Conservation (phyloP, 2,113 vertebrate genomes). For the Phrynosoma platyrhinos region DNA sequence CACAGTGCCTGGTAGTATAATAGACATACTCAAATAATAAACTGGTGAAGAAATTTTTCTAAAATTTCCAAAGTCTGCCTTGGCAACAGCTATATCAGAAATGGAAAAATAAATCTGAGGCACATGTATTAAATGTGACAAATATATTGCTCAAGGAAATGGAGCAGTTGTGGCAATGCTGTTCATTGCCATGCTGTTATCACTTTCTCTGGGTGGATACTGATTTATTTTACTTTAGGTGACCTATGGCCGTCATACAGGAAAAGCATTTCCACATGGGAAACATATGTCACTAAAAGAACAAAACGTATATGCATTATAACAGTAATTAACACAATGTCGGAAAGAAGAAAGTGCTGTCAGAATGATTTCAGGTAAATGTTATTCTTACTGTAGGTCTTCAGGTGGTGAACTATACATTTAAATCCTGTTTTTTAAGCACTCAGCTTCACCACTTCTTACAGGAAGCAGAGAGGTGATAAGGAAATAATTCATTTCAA, state of each 20-base stretch:
- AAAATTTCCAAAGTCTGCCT: not conserved
- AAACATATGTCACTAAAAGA: slow-evolving; percentile 47
- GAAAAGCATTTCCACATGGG: slow-evolving; percentile 2
- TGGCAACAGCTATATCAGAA: not conserved
- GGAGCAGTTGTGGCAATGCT: not conserved
- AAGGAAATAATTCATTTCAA: slow-evolving; percentile 17
- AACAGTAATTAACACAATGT: not conserved
- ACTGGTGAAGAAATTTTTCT: not conserved
- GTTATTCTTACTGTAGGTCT: not conserved
- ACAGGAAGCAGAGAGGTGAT: not conserved
- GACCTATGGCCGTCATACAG: not conserved
- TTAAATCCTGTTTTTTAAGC: not conserved
- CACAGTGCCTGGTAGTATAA: not conserved
- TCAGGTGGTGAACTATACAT: not conserved
- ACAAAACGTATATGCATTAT: not conserved
- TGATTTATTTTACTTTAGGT: not conserved
- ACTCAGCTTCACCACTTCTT: not conserved
- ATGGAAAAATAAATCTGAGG: not conserved
- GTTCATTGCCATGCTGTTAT: not conserved
- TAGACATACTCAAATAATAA: not conserved
- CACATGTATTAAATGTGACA: not conserved
- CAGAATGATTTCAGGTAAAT: slow-evolving; percentile 4
- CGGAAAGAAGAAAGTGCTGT: not conserved
- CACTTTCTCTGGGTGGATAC: not conserved
- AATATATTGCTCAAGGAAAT: not conserved